Conservation (phyloP, 2,888 invertebrate species). For the Callosobruchus maculatus region DNA sequence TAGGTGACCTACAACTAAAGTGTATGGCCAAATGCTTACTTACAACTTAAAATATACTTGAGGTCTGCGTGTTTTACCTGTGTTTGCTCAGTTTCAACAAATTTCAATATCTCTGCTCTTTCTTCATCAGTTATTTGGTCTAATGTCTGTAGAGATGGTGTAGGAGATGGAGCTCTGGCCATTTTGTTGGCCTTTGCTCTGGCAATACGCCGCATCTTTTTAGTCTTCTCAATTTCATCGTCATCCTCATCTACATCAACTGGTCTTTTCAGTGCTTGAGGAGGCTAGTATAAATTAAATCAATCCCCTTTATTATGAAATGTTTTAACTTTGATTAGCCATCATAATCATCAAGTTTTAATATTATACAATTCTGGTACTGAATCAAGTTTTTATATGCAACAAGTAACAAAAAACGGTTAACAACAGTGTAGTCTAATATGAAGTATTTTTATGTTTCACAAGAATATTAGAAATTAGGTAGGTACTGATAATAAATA, state of each 20-base stretch:
- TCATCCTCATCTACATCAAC: constrained; percentile 60
- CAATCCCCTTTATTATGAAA: too few species aligned
- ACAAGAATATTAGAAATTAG: too few species aligned
- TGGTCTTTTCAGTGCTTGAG: constrained; percentile 76
- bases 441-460: too few species aligned
- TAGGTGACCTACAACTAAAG: too few species aligned
- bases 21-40: too few species aligned
- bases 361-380: too few species aligned
- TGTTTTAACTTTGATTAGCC: too few species aligned
- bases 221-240: constrained; percentile 62
- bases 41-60: background rate
- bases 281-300: constrained; percentile 56
- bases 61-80: constrained; percentile 52
- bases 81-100: constrained; percentile 78
- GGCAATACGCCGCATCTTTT: constrained; percentile 60
- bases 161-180: constrained; percentile 48
- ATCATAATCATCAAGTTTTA: too few species aligned
- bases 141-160: constrained; percentile 51
- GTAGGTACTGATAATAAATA: too few species aligned
- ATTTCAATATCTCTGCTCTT: constrained; percentile 74
- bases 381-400: too few species aligned
- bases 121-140: constrained; percentile 64
- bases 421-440: too few species aligned
- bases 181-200: constrained; percentile 53
- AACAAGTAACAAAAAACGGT: too few species aligned